These are phyloP conservation scores for Enteromius argenteus DNA, from an alignment of 2,797 vertebrate species.

Conservation along the genomic window DNA sequence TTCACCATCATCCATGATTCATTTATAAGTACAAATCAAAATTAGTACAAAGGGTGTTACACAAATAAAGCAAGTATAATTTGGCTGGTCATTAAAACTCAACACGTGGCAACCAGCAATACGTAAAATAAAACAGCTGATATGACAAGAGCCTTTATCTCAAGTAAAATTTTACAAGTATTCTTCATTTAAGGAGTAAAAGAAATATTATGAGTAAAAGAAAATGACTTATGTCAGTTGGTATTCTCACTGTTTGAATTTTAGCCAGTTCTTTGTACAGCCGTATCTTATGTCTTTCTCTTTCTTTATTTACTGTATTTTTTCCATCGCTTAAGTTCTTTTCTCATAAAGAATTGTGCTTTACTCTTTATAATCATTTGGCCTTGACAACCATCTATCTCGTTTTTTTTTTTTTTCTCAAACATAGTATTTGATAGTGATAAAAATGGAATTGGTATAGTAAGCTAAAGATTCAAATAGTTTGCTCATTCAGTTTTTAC, in stretches of 20 bases:
- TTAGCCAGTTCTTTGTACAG: background rate
- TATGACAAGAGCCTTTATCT: background rate
- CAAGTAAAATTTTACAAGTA: background rate
- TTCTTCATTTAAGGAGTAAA: background rate
- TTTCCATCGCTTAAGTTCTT: background rate
- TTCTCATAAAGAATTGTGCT: background rate
- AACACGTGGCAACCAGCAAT: background rate
- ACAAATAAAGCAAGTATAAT: background rate
- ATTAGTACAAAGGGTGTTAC: background rate
- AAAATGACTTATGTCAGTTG: background rate
- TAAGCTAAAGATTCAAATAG: background rate
- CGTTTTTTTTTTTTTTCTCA: background rate
- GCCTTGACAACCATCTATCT: background rate
- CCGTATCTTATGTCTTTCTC: background rate
- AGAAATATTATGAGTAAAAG: background rate
- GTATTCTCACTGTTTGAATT: background rate
- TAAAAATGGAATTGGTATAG: background rate
- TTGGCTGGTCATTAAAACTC: background rate
- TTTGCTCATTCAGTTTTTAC: background rate
- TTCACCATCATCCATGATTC: background rate
- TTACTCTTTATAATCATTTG: background rate
- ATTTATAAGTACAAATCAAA: background rate
- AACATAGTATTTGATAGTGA: background rate
- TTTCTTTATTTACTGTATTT: background rate
- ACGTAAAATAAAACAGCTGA: background rate